phyloP scores from a whole-genome alignment of 2,113 vertebrate species.

The Pteronura brasiliensis region DNA sequence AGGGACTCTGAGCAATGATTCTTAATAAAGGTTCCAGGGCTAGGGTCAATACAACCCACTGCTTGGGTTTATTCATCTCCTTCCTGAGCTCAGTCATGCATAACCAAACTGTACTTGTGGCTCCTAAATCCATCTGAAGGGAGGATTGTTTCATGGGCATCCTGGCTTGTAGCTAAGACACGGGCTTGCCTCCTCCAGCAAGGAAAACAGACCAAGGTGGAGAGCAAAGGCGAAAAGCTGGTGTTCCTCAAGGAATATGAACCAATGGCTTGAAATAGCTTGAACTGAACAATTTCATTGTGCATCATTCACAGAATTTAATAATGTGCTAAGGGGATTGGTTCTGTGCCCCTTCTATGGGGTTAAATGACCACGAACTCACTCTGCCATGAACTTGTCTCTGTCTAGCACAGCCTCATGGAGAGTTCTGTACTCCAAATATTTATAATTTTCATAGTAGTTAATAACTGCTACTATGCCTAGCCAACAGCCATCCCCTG shows the following conservation, averaged over 20 bases:
- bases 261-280: not conserved
- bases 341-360: not conserved
- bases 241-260: not conserved
- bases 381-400: not conserved
- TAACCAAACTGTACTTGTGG: not conserved
- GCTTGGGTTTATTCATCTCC: not conserved
- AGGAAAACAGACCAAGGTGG: not conserved
- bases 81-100: not conserved
- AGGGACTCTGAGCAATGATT: constrained; percentile 14
- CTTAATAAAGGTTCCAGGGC: constrained; percentile 17
- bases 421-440: not conserved
- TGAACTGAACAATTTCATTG: not conserved
- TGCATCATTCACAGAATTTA: not conserved
- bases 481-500: not conserved
- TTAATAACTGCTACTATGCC: not conserved
- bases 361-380: not conserved
- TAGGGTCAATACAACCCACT: not conserved
- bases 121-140: not conserved
- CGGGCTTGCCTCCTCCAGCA: not conserved
- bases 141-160: not conserved
- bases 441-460: not conserved
- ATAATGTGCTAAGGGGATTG: not conserved
- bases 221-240: not conserved
- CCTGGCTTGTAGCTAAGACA: not conserved
- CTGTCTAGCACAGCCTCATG: not conserved